Evolutionary conservation across 2,797 vertebrate genomes (phyloP).

Genomic region (Acrocephalus scirpaceus): DNA sequence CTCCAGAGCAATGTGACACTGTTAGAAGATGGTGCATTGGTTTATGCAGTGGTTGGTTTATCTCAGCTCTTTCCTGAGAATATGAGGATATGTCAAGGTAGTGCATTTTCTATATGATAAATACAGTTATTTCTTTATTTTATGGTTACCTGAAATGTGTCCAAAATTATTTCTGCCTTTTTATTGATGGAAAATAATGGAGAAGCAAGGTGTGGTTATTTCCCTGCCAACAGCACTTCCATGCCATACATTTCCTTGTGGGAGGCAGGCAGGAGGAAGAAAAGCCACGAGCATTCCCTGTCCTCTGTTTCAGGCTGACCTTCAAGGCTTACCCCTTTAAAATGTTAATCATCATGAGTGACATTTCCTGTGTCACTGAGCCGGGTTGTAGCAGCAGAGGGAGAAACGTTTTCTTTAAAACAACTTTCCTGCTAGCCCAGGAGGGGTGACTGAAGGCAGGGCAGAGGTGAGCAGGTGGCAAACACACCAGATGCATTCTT

Average conservation of each 20-base stretch:
- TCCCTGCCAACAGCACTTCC: background rate
- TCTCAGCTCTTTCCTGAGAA: slow-evolving; percentile 23
- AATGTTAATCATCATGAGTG: slow-evolving; percentile 37
- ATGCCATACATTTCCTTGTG: background rate
- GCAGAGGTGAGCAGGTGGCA: background rate
- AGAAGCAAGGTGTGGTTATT: background rate
- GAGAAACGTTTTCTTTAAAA: background rate
- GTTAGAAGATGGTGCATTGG: background rate
- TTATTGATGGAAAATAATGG: background rate
- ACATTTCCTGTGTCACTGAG: slow-evolving; percentile 20
- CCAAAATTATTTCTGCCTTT: background rate
- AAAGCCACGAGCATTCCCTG: background rate
- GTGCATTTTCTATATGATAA: slow-evolving; percentile 31
- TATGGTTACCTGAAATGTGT: background rate
- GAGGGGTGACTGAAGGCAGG: background rate
- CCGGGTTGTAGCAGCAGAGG: background rate
- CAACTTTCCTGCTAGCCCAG: background rate
- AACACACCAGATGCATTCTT: background rate
- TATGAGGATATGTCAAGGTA: slow-evolving; percentile 35
- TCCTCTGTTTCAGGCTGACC: slow-evolving; percentile 21
- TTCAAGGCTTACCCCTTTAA: slow-evolving; percentile 46
- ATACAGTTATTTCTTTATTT: background rate
- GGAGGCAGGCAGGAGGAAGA: background rate
- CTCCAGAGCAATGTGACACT: slow-evolving; percentile 25
- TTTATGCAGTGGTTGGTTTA: background rate